Evolutionary conservation across 2,113 vertebrate genomes (phyloP).

Genomic region (Prinia subflava): DNA sequence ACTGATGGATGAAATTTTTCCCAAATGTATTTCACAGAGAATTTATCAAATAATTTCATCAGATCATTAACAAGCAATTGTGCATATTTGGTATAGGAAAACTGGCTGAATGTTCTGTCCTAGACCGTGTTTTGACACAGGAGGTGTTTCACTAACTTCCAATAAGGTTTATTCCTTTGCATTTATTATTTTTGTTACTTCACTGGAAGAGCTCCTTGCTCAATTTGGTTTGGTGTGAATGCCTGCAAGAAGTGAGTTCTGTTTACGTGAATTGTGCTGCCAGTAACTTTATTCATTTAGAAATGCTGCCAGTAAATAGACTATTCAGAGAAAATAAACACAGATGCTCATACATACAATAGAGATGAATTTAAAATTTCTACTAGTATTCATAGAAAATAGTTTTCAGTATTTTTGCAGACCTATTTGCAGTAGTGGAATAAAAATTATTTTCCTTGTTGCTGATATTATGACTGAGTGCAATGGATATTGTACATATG

Average conservation of each 20-base stretch:
- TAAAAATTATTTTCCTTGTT: neutral
- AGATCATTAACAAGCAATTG: neutral
- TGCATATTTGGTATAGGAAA: neutral
- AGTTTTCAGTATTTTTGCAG: neutral
- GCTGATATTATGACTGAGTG: neutral
- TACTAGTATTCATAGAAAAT: neutral
- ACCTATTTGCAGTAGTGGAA: neutral
- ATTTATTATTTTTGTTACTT: neutral
- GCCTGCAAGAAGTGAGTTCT: neutral
- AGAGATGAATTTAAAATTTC: conserved; percentile 14
- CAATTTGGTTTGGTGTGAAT: neutral
- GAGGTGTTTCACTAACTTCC: neutral
- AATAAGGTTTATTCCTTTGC: neutral
- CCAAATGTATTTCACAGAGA: neutral
- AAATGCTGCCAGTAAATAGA: conserved; percentile 35
- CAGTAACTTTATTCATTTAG: conserved; percentile 14
- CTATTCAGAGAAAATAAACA: conserved; percentile 52
- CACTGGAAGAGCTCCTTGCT: neutral
- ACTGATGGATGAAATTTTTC: neutral
- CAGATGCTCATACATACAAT: conserved; percentile 41
- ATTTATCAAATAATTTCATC: neutral
- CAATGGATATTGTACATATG: neutral
- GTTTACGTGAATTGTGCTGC: neutral
- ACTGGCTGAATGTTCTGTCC: neutral
- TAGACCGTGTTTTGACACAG: neutral